A percentile compares a stretch with the other conserved stretches of the same genome.
These are phyloP conservation scores for Cyanocitta stelleri DNA, from an alignment of 2,113 vertebrate species.

Conservation along the genomic window DNA sequence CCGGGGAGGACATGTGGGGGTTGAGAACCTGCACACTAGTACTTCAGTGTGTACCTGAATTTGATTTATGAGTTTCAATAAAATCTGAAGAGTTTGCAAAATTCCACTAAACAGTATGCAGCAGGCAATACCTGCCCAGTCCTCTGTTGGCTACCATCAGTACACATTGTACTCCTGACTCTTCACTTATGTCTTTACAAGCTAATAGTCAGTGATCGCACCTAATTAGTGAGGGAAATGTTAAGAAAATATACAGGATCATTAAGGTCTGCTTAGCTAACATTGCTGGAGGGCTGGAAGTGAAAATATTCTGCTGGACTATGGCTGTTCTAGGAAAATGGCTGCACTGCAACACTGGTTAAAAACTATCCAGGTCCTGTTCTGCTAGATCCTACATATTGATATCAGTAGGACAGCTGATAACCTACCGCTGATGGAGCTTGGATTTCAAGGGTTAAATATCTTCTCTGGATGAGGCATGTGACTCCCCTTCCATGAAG, in stretches of 20 bases:
- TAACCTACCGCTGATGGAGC: neutral
- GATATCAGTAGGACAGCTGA: neutral
- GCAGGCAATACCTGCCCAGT: neutral
- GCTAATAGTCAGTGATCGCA: neutral
- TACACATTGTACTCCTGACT: neutral
- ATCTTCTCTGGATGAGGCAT: neutral
- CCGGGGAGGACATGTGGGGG: too few relatives aligned
- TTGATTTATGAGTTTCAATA: neutral
- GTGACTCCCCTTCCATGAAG: neutral
- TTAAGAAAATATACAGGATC: neutral
- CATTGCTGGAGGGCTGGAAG: neutral
- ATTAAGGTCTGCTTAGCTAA: neutral
- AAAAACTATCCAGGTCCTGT: neutral
- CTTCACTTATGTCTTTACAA: neutral
- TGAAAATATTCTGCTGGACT: neutral
- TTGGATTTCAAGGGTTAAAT: neutral
- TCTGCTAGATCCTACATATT: neutral
- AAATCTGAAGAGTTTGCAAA: neutral
- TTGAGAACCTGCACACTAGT: too few relatives aligned
- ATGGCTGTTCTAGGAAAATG: neutral
- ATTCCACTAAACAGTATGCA: neutral
- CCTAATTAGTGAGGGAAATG: neutral
- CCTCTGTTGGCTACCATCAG: neutral
- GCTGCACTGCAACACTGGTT: neutral
- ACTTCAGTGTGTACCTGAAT: neutral